Evolutionary conservation across 2,888 invertebrate species (phyloP).

Genomic region (Andrena haemorrhoa): DNA sequence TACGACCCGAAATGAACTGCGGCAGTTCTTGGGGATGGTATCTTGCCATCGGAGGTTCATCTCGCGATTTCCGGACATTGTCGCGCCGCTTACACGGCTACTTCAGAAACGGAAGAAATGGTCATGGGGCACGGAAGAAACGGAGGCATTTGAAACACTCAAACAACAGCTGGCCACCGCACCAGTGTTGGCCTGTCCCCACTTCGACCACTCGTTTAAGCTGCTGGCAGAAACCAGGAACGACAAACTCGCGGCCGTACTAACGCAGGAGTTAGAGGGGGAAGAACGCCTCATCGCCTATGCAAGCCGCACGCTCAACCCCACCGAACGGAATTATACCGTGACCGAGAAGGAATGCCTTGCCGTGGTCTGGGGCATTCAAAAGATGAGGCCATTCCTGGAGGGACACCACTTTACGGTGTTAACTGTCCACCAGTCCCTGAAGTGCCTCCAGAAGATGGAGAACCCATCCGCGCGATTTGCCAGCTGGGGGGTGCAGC

Average conservation of each 20-base stretch:
- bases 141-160: neutral
- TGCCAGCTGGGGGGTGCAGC: no score
- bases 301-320: neutral
- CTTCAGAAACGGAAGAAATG: neutral
- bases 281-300: slow-evolving; percentile 1
- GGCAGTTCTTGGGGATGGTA: neutral
- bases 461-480: no score
- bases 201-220: neutral
- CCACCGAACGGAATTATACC: neutral
- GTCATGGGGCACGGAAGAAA: neutral
- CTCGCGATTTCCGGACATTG: neutral
- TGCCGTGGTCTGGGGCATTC: no score
- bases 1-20: neutral
- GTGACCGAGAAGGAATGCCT: no score
- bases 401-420: no score
- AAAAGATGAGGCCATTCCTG: no score
- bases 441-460: no score
- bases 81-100: neutral
- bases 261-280: neutral
- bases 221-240: slow-evolving; percentile 13
- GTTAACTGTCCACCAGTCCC: no score
- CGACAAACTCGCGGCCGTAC: neutral
- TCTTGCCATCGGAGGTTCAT: slow-evolving; percentile 10
- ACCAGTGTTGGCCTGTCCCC: neutral
- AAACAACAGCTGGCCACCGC: neutral